phyloP scores from a whole-genome alignment of 2,888 invertebrate species.

The Hedya salicella region DNA sequence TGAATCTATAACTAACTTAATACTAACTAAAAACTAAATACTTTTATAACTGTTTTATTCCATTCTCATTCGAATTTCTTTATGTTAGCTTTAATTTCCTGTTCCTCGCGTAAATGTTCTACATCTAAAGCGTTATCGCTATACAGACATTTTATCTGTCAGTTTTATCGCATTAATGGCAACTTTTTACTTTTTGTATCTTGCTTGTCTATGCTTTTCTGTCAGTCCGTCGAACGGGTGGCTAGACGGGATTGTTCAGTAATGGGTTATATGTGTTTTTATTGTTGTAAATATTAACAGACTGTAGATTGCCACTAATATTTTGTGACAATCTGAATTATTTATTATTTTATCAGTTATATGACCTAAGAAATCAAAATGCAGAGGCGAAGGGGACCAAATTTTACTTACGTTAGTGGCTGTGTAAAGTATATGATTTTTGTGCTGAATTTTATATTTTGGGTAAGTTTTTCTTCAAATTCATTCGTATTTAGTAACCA shows the following conservation, averaged over 20 bases:
- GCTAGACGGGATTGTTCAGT: slow-evolving; percentile 17
- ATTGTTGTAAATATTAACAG: slow-evolving; percentile 39
- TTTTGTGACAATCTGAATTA: slow-evolving; percentile 7
- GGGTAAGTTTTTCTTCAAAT: slow-evolving; percentile 87
- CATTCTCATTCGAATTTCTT: too few species aligned
- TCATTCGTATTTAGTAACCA: background rate
- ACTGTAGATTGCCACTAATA: background rate
- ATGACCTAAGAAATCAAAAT: slow-evolving; percentile 65
- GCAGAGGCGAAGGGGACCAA: slow-evolving; percentile 87
- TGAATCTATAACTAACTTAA: too few species aligned
- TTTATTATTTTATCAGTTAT: slow-evolving; percentile 13
- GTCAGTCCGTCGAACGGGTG: slow-evolving; percentile 32
- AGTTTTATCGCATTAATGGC: background rate
- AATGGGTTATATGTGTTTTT: slow-evolving; percentile 37
- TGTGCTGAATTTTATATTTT: slow-evolving; percentile 94
- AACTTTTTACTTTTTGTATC: background rate
- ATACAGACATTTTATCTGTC: background rate
- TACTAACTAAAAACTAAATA: too few species aligned
- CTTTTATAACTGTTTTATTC: too few species aligned
- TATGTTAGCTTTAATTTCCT: too few species aligned
- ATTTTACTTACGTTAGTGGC: slow-evolving; percentile 93
- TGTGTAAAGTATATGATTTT: slow-evolving; percentile 96
- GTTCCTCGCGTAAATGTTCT: too few species aligned
- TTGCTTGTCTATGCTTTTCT: slow-evolving; percentile 6
- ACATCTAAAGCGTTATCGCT: too few species aligned